phyloP scores from a whole-genome alignment of 2,113 vertebrate species.

The Clarias batrachus region DNA sequence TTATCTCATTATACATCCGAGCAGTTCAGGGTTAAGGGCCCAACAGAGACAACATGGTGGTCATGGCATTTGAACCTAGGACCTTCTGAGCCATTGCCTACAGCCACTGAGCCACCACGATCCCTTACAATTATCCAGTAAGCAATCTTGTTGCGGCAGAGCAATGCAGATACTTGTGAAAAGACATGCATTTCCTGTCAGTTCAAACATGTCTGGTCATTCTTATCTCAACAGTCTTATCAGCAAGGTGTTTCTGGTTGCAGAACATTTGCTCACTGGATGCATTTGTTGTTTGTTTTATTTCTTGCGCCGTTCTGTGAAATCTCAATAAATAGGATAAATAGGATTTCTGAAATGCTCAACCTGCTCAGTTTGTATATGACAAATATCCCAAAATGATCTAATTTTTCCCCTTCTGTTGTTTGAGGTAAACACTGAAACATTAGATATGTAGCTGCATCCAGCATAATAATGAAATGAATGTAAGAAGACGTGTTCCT shows the following conservation, averaged over 20 bases:
- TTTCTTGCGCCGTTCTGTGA: not conserved
- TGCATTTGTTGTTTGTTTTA: not conserved
- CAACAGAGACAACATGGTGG: no score
- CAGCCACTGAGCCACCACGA: no score
- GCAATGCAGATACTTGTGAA: no score
- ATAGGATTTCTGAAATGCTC: not conserved
- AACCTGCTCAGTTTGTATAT: not conserved
- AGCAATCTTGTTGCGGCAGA: not conserved
- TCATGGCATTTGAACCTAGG: no score
- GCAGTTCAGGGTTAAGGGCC: no score
- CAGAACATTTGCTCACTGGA: not conserved
- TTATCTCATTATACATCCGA: no score
- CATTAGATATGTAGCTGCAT: not conserved
- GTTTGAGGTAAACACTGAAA: not conserved
- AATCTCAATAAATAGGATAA: not conserved
- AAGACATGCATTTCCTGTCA: not conserved
- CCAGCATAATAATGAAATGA: not conserved
- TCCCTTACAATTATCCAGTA: not conserved
- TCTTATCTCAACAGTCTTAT: not conserved
- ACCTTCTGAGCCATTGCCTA: no score
- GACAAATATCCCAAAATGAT: not conserved
- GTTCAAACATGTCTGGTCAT: not conserved
- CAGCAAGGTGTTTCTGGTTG: not conserved
- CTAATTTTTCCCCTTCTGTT: not conserved
- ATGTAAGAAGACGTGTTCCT: not conserved